Base-by-base conservation (phyloP, 2,888 invertebrate genomes). In the Heterodera filipjevi region DNA sequence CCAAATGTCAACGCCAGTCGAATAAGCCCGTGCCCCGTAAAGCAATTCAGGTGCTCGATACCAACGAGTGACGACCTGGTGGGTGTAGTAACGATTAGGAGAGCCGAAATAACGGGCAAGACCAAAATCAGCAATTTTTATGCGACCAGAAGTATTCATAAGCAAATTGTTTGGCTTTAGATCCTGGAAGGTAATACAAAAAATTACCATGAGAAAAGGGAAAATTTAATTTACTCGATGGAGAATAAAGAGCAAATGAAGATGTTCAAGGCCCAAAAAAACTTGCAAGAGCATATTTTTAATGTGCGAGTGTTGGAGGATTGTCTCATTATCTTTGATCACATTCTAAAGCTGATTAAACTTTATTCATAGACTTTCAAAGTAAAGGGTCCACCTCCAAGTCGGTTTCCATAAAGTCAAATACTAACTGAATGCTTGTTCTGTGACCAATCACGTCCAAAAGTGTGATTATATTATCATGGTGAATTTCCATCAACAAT, bases 391-490 rank as follows among this genome's bases (percentile, higher is more conserved):
- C 87, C 84, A 95, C 94, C 92, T 99, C 99, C 86, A 99, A 91
- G 91, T 99, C 99, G 53, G 98, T 98, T 89, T 98, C 96, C 98
- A 99, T 98, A 89, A 96, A 99, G 90, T 99, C 99, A 91, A 99
- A 97, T 0, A 99, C 99, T 79, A 99, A 91, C 32, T 97, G 98
- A 32, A 99, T 95, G 92, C 97, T 98, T 27, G 97, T 97, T 90
- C 95, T 94, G 89, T 96, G 94, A n/a, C 98, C 98, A 91, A 98
- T 97, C 5, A 98, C 97, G 92, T 99, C 98, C 30, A 91, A 87
- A 8, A 92, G 86, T 91, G 88, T 80, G 89, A 89, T 70, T 64
- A 99, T 93, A 91, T 99, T 97, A 76, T 93, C 93, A 90, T 99
- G 99, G 85, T 94, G 74, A 44, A 99, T 90, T 91, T 99, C 99